Base-by-base conservation (phyloP, 2,797 vertebrate species). In the Coranthus polyacanthus region DNA sequence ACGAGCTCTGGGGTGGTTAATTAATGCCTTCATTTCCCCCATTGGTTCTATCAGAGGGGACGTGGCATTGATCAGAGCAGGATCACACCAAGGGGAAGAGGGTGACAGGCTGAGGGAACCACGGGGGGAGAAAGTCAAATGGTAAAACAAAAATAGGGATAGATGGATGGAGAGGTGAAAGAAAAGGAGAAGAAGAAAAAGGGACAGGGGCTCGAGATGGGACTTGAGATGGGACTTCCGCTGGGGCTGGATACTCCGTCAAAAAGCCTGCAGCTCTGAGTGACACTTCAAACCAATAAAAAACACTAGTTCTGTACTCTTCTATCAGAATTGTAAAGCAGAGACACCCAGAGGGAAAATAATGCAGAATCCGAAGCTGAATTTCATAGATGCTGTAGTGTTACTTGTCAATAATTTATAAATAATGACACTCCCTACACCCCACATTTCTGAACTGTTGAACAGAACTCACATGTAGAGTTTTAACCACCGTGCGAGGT, bases 1-100 rank as follows among this genome's bases (percentile, higher is more conserved):
- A 91, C 74, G 50, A 90, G 89, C 88, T 81, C 72, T 71, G 82
- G 83, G 84, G 78, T 78, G 83, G 82, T 84, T 94, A 93, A 93
- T 94, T 92, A 94, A 91, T 82, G 88, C 85, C 72, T 75, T 77
- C 70, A 73, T 77, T 79, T 69, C 74, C 78, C 80, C 72, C 29
- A 3, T 34, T 57, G 61, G 38, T 72, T 68, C 17, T 38, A 42
- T 51, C 39, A 6, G 18, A 44, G 60, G 49, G 73, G 60, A 57
- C 53, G 56, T 43, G 66, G 84, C 76, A 85, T 84, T 79, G 88
- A 91, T 91, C 76, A 63, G 79, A 80, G 80, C 9, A 2, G 58
- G 80, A 86, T 70, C 52, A 71, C 82, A 73, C 85, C 60, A 0
- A 39, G 68, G 82, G 79, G 68, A 69, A 50, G 68, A 39, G 13